Conservation (phyloP, 1,140 invertebrate species). For the Eumaeus atala region DNA sequence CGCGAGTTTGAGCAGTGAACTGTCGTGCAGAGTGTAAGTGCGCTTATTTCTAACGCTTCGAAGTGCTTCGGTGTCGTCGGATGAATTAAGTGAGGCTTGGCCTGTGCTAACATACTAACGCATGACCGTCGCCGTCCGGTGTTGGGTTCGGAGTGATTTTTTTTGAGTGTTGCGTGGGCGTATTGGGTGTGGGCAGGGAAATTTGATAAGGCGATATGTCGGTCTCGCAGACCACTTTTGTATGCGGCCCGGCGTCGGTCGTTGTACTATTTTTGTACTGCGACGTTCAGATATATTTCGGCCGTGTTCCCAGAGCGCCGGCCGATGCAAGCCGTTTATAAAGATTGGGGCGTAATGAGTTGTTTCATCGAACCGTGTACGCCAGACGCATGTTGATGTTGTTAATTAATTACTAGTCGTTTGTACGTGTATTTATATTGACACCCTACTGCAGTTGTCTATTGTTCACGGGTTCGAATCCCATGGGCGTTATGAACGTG, state of each 20-base stretch:
- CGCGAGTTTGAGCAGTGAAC: constrained; percentile 36
- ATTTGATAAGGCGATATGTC: constrained; percentile 65
- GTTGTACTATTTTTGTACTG: constrained; percentile 58
- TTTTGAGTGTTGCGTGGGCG: constrained; percentile 39
- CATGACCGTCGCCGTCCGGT: constrained; percentile 40
- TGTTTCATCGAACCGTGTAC: neutral
- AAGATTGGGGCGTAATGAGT: neutral
- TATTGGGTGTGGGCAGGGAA: constrained; percentile 53
- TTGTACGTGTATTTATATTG: too few relatives aligned
- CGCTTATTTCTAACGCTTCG: constrained; percentile 51
- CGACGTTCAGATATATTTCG: constrained; percentile 42
- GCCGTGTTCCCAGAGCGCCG: constrained; percentile 31
- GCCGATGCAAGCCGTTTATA: constrained; percentile 23
- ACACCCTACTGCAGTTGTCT: too few relatives aligned
- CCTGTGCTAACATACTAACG: constrained; percentile 64
- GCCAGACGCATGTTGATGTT: neutral
- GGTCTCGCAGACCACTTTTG: constrained; percentile 55
- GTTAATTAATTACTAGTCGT: too few relatives aligned
- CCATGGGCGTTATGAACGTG: too few relatives aligned
- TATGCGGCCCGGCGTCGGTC: constrained; percentile 48
- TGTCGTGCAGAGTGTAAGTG: constrained; percentile 42
- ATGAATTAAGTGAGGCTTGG: constrained; percentile 27
- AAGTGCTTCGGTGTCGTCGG: constrained; percentile 47
- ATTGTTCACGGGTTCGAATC: too few relatives aligned
- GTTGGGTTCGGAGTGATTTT: constrained; percentile 33